A percentile compares a stretch with the other conserved stretches of the same genome.
Evolutionary conservation across 1,140 invertebrate species (phyloP).

Genomic region (Cotesia typhae): DNA sequence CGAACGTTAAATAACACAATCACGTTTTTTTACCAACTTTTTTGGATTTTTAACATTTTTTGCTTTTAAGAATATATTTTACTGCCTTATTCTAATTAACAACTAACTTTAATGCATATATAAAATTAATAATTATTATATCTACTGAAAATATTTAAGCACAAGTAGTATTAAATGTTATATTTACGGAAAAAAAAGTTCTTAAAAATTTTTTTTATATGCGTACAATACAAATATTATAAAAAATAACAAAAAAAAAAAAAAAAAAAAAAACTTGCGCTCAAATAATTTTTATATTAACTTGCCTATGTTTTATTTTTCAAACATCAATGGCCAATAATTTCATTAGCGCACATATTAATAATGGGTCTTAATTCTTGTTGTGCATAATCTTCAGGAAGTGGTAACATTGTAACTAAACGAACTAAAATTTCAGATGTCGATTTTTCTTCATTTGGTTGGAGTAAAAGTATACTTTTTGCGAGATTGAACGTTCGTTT

Average conservation of each 20-base stretch:
- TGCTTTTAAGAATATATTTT: too few species aligned
- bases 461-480: constrained; percentile 65
- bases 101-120: too few species aligned
- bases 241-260: constrained; percentile 10
- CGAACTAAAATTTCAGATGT: constrained; percentile 65
- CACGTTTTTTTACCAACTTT: too few species aligned
- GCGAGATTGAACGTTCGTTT: constrained; percentile 69
- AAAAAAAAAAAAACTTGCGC: constrained; percentile 1
- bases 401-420: constrained; percentile 68
- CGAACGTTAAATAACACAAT: too few species aligned
- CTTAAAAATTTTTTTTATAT: not conserved
- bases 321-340: constrained; percentile 37
- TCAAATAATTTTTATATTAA: constrained; percentile 8
- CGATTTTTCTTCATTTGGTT: constrained; percentile 54
- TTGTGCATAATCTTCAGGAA: constrained; percentile 74
- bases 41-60: too few species aligned
- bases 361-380: constrained; percentile 69
- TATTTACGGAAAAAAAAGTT: not conserved
- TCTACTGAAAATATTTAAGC: too few species aligned
- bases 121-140: too few species aligned
- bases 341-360: constrained; percentile 54
- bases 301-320: not conserved
- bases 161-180: too few species aligned
- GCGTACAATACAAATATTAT: not conserved
- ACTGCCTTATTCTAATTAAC: too few species aligned